phyloP scores from a whole-genome alignment of 2,113 vertebrate genomes.

The Dicrurus megarhynchus region DNA sequence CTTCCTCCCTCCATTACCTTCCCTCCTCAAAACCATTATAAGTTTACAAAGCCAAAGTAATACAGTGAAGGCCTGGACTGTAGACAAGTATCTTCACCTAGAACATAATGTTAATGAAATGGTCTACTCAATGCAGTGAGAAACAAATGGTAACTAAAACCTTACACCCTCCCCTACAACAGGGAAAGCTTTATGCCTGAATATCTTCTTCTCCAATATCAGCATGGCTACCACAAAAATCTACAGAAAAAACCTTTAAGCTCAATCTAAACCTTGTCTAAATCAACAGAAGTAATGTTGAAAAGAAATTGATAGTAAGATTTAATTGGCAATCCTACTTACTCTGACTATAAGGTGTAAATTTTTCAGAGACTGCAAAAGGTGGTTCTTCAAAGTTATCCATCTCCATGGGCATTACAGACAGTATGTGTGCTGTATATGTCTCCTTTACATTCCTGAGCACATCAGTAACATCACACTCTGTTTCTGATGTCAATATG shows the following conservation, averaged over 20 bases:
- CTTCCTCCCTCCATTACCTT: not conserved
- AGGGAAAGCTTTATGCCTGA: not conserved
- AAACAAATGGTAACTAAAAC: not conserved
- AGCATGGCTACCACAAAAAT: not conserved
- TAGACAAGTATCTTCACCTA: not conserved
- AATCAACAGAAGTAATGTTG: not conserved
- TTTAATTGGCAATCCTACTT: conserved; percentile 54
- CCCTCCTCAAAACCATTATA: not conserved
- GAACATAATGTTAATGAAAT: not conserved
- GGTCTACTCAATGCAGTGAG: not conserved
- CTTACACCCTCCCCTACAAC: not conserved
- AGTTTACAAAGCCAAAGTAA: not conserved
- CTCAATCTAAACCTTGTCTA: not conserved
- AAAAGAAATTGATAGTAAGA: not conserved
- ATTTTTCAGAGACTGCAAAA: conserved; percentile 62
- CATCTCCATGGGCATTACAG: not conserved
- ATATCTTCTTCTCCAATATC: not conserved
- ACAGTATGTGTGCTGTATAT: conserved; percentile 80
- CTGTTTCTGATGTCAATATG: conserved; percentile 52
- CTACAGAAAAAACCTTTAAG: not conserved
- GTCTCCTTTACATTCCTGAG: conserved; percentile 62
- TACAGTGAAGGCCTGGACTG: not conserved
- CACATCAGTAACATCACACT: conserved; percentile 83
- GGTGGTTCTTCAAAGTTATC: conserved; percentile 64
- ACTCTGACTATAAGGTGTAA: conserved; percentile 88